Conservation (phyloP, 2,113 vertebrate genomes). For the Oriolus oriolus region DNA sequence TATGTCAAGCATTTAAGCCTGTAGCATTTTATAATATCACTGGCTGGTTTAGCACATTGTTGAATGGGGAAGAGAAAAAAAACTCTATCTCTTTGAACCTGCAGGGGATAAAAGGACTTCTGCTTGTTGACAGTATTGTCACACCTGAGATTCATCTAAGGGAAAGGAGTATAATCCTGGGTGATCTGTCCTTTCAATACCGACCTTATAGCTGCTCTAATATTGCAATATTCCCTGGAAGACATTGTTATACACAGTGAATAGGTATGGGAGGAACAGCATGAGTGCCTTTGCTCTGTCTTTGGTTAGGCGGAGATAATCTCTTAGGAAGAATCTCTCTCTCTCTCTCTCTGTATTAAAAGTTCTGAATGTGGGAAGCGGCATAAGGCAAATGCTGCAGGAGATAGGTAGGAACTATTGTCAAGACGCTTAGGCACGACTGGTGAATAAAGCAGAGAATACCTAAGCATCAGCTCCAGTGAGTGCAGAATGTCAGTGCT, state of each 20-base stretch:
- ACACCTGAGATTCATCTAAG: neutral
- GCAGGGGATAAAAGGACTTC: neutral
- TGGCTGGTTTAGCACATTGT: neutral
- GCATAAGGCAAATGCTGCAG: neutral
- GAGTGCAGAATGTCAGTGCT: neutral
- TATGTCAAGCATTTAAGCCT: neutral
- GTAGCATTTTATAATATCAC: neutral
- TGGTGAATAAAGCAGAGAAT: neutral
- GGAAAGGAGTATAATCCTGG: neutral
- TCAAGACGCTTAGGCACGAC: neutral
- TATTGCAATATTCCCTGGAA: neutral
- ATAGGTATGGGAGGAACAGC: rapidly evolving
- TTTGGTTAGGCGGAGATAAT: neutral
- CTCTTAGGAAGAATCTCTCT: neutral
- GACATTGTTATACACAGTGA: neutral
- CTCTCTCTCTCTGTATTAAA: neutral
- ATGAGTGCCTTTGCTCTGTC: neutral
- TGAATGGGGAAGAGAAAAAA: neutral
- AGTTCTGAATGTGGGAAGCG: neutral
- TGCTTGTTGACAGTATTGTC: neutral
- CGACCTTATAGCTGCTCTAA: neutral
- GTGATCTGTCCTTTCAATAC: neutral
- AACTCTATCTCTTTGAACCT: neutral
- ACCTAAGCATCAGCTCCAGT: neutral
- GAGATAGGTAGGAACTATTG: neutral